A percentile compares a stretch with the other conserved stretches of the same genome.
Conservation (phyloP, 2,113 vertebrate species). For the Petaurus breviceps region DNA sequence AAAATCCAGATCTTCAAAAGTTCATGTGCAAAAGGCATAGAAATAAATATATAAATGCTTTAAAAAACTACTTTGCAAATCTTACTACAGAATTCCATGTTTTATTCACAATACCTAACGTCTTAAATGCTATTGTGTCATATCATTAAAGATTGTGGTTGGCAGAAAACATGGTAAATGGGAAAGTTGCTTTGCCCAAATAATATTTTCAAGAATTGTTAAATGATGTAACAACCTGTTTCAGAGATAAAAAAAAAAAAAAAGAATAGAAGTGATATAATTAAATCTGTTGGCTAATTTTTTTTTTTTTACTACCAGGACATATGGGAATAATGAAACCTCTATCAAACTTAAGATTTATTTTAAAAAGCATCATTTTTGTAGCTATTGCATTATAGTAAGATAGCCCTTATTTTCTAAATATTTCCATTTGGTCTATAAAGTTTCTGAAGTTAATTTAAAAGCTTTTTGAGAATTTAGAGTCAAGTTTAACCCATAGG, state of each 20-base stretch:
- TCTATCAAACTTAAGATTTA: neutral
- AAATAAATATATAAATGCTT: neutral
- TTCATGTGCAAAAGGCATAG: neutral
- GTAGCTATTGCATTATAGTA: neutral
- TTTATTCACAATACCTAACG: neutral
- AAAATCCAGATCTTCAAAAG: neutral
- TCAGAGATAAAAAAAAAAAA: neutral
- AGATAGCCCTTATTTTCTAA: neutral
- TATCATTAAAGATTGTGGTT: neutral
- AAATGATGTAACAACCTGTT: neutral
- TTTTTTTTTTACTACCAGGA: constrained; percentile 29
- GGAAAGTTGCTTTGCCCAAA: neutral
- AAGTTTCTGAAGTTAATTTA: neutral
- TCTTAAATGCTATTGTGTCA: neutral
- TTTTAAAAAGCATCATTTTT: neutral
- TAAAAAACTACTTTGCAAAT: constrained; percentile 29
- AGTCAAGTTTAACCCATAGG: neutral
- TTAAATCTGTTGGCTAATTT: neutral
- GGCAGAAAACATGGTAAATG: neutral
- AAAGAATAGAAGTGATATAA: neutral
- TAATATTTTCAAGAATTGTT: neutral
- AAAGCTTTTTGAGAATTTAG: neutral
- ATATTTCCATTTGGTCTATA: neutral
- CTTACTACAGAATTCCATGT: constrained; percentile 2
- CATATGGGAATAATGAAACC: neutral